Evolutionary conservation across 2,888 invertebrate genomes (phyloP), one percentile per base, ranked within the genome.

Genomic region (Erebia epiphron): DNA sequence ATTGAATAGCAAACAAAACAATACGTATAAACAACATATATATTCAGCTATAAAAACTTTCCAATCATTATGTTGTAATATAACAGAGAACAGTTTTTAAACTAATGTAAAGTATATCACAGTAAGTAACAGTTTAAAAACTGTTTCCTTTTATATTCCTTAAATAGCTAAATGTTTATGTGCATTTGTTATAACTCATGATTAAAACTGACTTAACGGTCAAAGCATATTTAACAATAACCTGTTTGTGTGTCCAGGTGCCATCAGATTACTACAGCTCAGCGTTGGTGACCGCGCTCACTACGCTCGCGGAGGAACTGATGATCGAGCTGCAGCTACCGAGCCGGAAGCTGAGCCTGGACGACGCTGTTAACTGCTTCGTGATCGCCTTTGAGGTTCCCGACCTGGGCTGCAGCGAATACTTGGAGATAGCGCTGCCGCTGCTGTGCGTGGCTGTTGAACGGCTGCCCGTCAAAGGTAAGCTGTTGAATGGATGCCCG

Each of bases 301-400:
- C 95, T 65, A 95, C 95, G 1, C 87, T 97, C 70, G 96, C 96
- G 1, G 96, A 96, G 78, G 95, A 95, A 80, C 91, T 97, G 77
- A 95, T 96, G 82, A 94, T 96, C 83, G 96, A 97, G 79, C 88
- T 97, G 68, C 90, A 95, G 83, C 94, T 94, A 83, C 43, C 41
- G 16, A 7, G 49, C 46, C 92, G 91, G 75, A 89, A 84, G 67
- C 83, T 91, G 85, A 85, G 86, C 69, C 80, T 92, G n/a, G 94
- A 95, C 62, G 95, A 95, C 75, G 90, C 94, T 0, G 94, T 95
- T 43, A 94, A 95, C 84, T 94, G 95, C 81, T 85, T 94, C 81
- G 86, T 97, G 57, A 96, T 97, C 73, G 95, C 97, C 41, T 96
- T 97, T 81, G 97, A 97, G 86, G 95, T 97, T 78, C 97, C 97